Evolutionary conservation across 2,113 vertebrate genomes (phyloP).

Genomic region (Chamaea fasciata): DNA sequence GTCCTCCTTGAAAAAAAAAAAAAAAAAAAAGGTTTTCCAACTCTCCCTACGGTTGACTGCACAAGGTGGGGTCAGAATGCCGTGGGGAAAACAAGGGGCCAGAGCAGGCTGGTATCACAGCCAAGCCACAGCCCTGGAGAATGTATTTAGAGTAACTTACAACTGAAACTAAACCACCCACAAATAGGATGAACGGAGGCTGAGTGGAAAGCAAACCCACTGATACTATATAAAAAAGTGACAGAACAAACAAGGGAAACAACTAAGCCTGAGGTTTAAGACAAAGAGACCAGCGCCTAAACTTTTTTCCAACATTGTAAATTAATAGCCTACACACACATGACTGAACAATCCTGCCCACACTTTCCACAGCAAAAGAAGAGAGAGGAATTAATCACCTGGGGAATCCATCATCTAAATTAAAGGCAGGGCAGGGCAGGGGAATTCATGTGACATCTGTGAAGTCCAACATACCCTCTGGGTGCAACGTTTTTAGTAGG

Average conservation of each 20-base stretch:
- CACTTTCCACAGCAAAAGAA: not conserved
- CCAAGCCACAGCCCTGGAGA: not conserved
- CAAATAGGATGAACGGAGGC: rapidly evolving
- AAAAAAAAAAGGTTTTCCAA: not conserved
- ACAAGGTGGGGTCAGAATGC: not conserved
- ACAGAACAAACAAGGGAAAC: not conserved
- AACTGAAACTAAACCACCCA: not conserved
- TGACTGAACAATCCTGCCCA: not conserved
- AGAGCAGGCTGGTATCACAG: not conserved
- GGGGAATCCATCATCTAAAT: not conserved
- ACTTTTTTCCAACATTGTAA: not conserved
- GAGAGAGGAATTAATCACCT: not conserved
- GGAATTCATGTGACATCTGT: not conserved
- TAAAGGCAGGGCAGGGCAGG: not conserved
- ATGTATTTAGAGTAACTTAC: not conserved
- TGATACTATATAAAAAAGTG: not conserved
- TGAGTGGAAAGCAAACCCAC: not conserved
- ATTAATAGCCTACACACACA: not conserved
- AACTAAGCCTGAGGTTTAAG: not conserved
- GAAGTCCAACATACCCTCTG: not conserved
- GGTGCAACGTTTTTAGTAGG: not conserved
- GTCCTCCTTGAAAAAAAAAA: not conserved
- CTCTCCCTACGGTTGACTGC: not conserved
- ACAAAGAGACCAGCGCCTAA: not conserved
- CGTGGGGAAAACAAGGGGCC: rapidly evolving